These are phyloP conservation scores for Propsilocerus akamusi DNA, from an alignment of 1,140 invertebrate genomes.

Conservation along the genomic window DNA sequence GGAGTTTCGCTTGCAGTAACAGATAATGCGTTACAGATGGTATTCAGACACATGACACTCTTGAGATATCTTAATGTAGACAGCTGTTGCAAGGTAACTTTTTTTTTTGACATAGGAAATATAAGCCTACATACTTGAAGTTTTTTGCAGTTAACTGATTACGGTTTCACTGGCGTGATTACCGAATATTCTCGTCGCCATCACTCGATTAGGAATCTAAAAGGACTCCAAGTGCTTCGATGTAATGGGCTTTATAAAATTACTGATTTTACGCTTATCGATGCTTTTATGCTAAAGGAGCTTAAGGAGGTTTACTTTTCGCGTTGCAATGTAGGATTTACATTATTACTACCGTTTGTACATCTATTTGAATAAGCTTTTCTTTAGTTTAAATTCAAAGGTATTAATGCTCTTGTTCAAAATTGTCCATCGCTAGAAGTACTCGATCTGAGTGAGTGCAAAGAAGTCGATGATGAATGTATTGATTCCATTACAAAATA, in stretches of 20 bases:
- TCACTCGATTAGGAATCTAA: not conserved
- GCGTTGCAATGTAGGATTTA: not conserved
- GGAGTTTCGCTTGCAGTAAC: not conserved
- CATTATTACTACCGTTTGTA: not conserved
- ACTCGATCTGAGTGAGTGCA: not conserved
- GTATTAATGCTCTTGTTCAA: not conserved
- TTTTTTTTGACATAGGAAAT: too few species aligned
- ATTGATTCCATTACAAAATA: not conserved
- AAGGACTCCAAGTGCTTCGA: not conserved
- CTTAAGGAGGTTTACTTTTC: not conserved
- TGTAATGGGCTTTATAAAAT: not conserved
- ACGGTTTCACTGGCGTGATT: not conserved
- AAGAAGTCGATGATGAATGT: not conserved
- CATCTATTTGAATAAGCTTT: too few species aligned
- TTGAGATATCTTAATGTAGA: not conserved
- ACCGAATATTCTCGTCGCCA: not conserved
- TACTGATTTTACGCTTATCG: not conserved
- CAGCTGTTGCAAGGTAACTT: not conserved
- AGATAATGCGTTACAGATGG: not conserved
- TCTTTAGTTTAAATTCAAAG: not conserved
- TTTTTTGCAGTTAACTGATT: too few species aligned
- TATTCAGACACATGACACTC: not conserved
- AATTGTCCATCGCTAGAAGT: not conserved
- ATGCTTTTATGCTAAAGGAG: not conserved
- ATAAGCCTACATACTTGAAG: too few species aligned